These are phyloP conservation scores for Stenurella melanura DNA, from an alignment of 2,888 invertebrate species.

Conservation along the genomic window DNA sequence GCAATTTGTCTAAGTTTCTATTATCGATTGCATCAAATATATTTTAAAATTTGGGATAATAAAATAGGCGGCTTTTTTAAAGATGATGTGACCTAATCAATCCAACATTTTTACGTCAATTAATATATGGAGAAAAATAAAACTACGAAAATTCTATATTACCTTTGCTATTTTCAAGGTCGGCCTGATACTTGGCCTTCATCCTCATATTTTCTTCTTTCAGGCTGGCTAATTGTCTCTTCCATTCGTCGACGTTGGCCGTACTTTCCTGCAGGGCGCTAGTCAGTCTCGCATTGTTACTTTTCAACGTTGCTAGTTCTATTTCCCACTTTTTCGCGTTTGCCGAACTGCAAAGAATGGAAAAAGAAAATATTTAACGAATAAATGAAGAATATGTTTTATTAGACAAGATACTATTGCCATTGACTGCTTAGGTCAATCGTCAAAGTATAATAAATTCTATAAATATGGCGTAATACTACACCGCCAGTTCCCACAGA, in stretches of 20 bases:
- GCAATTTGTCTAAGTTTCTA: no score
- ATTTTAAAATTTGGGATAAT: no score
- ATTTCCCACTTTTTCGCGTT: slow-evolving; percentile 99
- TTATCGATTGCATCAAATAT: no score
- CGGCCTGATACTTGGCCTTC: slow-evolving; percentile 82
- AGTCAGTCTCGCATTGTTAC: slow-evolving; percentile 95
- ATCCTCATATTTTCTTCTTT: slow-evolving; percentile 93
- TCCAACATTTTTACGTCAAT: background rate
- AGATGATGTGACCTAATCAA: no score
- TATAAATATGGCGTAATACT: no score
- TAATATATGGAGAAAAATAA: background rate
- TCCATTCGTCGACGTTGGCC: slow-evolving; percentile 99
- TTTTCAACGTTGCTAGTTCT: slow-evolving; percentile 95
- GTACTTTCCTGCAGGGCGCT: slow-evolving; percentile 96
- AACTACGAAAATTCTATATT: slow-evolving; percentile 49
- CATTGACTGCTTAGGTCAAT: no score
- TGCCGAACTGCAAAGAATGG: slow-evolving; percentile 83
- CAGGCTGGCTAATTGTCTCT: slow-evolving; percentile 94
- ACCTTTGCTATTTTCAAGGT: slow-evolving; percentile 82
- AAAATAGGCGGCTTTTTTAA: no score
- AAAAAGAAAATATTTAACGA: background rate
- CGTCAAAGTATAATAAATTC: no score
- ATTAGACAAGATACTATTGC: background rate
- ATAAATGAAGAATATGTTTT: background rate
- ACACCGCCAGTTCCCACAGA: no score